Evolutionary conservation across 1,140 invertebrate species (phyloP).

Genomic region (Rhagoletis pomonella): DNA sequence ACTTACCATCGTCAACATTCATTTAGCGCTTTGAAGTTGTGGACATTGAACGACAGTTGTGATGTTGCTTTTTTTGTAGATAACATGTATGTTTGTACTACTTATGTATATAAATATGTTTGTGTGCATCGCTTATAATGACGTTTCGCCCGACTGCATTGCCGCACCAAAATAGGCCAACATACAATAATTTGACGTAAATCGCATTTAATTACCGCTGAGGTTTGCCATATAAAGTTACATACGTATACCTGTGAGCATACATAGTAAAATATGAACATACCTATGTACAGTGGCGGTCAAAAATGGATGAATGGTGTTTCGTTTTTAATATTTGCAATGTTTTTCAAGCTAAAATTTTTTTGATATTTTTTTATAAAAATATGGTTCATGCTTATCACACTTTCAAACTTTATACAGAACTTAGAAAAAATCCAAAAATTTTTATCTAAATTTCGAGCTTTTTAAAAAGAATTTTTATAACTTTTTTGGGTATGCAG

Average conservation of each 20-base stretch:
- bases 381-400: too few relatives aligned
- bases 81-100: neutral
- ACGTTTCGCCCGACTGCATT: neutral
- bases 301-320: too few relatives aligned
- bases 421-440: too few relatives aligned
- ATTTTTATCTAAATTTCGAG: too few relatives aligned
- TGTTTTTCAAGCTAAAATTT: too few relatives aligned
- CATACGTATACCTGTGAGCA: neutral
- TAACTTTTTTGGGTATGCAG: too few relatives aligned
- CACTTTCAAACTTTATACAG: too few relatives aligned
- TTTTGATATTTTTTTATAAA: too few relatives aligned
- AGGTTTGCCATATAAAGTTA: neutral
- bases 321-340: too few relatives aligned
- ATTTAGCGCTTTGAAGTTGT: neutral
- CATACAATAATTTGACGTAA: neutral
- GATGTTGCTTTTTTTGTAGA: neutral
- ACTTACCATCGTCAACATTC: neutral
- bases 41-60: neutral
- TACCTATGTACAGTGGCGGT: too few relatives aligned
- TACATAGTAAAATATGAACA: neutral
- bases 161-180: slow-evolving; percentile 10
- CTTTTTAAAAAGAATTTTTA: too few relatives aligned
- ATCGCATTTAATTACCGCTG: neutral
- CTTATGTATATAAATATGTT: neutral
- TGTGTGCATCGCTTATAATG: neutral